Conservation (phyloP, 2,113 vertebrate species). For the Melierax canorus region DNA sequence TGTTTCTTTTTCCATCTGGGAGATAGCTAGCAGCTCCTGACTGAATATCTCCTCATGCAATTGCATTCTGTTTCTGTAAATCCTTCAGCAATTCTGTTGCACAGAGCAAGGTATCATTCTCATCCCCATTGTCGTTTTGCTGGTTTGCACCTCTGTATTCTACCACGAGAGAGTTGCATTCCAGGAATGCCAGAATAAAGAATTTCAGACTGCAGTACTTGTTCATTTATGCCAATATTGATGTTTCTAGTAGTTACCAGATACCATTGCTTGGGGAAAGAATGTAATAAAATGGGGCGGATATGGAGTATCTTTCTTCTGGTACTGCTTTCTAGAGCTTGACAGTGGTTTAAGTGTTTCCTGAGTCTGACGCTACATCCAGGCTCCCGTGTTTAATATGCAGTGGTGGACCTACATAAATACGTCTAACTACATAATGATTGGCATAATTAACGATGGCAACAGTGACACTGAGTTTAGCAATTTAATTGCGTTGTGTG, state of each 20-base stretch:
- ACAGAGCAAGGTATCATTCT: rapidly evolving
- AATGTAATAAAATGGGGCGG: rapidly evolving
- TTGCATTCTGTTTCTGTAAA: neutral
- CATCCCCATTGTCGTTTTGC: rapidly evolving
- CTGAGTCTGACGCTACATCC: neutral
- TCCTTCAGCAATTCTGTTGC: neutral
- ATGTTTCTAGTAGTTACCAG: neutral
- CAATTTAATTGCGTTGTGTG: neutral
- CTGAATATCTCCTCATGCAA: rapidly evolving
- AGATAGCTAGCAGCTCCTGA: neutral
- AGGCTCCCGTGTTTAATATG: neutral
- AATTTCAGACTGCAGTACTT: rapidly evolving
- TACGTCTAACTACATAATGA: rapidly evolving
- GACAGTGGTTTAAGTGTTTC: neutral
- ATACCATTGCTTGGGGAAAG: rapidly evolving
- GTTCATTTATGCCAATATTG: rapidly evolving
- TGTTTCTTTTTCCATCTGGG: neutral
- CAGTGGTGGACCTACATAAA: neutral
- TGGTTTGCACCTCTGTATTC: neutral
- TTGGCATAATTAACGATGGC: neutral
- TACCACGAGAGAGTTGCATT: neutral
- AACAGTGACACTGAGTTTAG: neutral
- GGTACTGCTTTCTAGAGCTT: neutral
- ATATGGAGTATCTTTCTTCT: too few relatives aligned
- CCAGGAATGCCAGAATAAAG: neutral